Evolutionary conservation across 1,140 invertebrate genomes (phyloP).

Genomic region (Lepidotrigona ventralis): DNA sequence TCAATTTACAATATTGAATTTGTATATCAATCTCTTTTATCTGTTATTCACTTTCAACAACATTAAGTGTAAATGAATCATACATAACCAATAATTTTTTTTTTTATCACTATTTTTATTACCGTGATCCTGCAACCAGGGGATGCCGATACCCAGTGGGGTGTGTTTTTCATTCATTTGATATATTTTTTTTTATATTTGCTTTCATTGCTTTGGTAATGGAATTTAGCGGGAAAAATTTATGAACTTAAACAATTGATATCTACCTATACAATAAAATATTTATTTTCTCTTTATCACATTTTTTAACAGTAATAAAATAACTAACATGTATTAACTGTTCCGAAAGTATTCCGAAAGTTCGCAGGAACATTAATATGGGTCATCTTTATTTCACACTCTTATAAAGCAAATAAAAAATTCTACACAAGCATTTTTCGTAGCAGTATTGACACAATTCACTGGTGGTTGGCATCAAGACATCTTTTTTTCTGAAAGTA

Average conservation of each 20-base stretch:
- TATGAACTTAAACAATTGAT: not conserved
- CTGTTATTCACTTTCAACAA: slow-evolving; percentile 67
- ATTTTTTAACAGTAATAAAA: not conserved
- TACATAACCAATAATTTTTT: slow-evolving; percentile 72
- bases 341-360: not conserved
- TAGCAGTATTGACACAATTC: slow-evolving; percentile 22
- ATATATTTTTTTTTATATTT: slow-evolving; percentile 60
- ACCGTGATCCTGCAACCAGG: slow-evolving; percentile 77
- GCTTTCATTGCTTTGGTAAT: slow-evolving; percentile 56
- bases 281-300: slow-evolving; percentile 8
- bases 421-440: slow-evolving; percentile 4
- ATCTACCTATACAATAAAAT: slow-evolving; percentile 4
- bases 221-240: slow-evolving; percentile 12
- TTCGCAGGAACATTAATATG: not conserved
- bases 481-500: not conserved
- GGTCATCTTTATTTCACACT: not conserved
- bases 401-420: not conserved
- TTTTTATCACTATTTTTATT: slow-evolving; percentile 71
- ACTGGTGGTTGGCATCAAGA: slow-evolving; percentile 39
- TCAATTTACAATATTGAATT: not conserved
- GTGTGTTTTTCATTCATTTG: slow-evolving; percentile 75
- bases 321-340: not conserved
- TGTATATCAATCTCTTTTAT: slow-evolving; percentile 16
- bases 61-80: slow-evolving; percentile 56
- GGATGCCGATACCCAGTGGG: slow-evolving; percentile 78